phyloP scores from a whole-genome alignment of 2,797 vertebrate species.

The Gymnodraco acuticeps region DNA sequence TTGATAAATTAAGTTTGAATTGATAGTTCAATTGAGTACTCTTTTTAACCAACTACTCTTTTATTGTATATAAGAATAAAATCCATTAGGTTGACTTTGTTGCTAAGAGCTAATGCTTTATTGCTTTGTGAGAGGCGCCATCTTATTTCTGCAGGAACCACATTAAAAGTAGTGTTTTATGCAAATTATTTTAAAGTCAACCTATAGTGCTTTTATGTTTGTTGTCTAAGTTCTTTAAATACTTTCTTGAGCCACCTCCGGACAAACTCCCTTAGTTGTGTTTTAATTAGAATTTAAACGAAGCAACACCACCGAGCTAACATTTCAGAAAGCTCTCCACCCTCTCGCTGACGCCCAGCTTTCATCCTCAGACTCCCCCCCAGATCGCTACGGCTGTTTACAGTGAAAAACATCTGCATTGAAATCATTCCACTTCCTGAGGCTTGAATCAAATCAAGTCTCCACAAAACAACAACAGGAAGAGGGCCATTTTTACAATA shows the following conservation, averaged over 20 bases:
- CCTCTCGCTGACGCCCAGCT: constrained; percentile 48
- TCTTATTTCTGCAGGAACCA: not conserved
- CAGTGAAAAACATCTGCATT: constrained; percentile 90
- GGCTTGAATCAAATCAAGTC: constrained; percentile 87
- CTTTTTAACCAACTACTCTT: not conserved
- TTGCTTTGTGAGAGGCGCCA: too few relatives aligned
- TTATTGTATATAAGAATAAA: too few relatives aligned
- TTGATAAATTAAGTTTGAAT: too few relatives aligned
- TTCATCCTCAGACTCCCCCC: constrained; percentile 62
- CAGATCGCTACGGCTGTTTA: constrained; percentile 80
- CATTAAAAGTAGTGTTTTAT: not conserved
- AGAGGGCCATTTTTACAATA: constrained; percentile 87
- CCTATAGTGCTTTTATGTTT: not conserved
- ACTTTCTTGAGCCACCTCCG: not conserved
- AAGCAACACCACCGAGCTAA: constrained; percentile 35
- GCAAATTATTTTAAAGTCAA: constrained; percentile 5
- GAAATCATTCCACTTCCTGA: constrained; percentile 88
- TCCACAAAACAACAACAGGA: constrained; percentile 89
- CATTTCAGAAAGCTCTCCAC: constrained; percentile 55
- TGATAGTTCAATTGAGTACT: not conserved
- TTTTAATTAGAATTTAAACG: constrained; percentile 51
- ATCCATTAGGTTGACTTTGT: too few relatives aligned
- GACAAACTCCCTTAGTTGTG: constrained; percentile 9
- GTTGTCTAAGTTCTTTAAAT: constrained; percentile 5
- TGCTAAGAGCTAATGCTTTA: too few relatives aligned